Conservation (phyloP, 2,888 invertebrate genomes). For the Oligia fasciuncula region DNA sequence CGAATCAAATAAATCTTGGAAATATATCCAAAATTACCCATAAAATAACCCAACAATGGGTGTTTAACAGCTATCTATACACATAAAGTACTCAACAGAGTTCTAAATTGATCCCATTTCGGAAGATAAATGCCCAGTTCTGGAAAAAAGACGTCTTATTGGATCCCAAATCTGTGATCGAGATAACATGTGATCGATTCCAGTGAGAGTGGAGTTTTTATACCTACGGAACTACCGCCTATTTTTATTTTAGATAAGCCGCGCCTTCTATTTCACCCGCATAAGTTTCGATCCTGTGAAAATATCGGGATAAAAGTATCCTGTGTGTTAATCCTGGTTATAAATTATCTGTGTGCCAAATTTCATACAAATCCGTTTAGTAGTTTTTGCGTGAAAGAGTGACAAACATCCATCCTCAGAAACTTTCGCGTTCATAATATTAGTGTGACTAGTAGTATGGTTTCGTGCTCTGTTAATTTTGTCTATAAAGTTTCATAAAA, state of each 20-base stretch:
- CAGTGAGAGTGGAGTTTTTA: constrained; percentile 47
- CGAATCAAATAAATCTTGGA: constrained; percentile 43
- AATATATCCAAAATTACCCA: constrained; percentile 52
- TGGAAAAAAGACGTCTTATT: constrained; percentile 75
- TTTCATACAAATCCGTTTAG: not conserved
- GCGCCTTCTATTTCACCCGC: not conserved
- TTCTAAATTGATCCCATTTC: constrained; percentile 74
- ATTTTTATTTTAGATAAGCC: not conserved
- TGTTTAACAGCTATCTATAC: constrained; percentile 45
- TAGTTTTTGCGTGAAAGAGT: not conserved
- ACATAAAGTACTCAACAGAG: constrained; percentile 55
- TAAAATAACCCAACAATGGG: constrained; percentile 50
- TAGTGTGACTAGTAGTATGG: not conserved
- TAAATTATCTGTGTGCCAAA: not conserved
- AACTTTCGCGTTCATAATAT: not conserved
- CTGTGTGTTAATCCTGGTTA: not conserved
- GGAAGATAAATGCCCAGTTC: constrained; percentile 74
- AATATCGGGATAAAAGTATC: not conserved
- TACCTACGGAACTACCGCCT: not conserved
- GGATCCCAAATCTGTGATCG: constrained; percentile 74
- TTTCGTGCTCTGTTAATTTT: constrained; percentile 19
- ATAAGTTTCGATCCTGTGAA: not conserved
- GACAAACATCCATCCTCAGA: not conserved
- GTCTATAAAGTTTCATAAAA: not conserved
- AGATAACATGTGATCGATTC: constrained; percentile 75